A percentile compares a stretch with the other conserved stretches of the same genome.
These are phyloP conservation scores for Actinostola sp. DNA, from an alignment of 92 coral and sea anemone genomes.

Conservation along the genomic window DNA sequence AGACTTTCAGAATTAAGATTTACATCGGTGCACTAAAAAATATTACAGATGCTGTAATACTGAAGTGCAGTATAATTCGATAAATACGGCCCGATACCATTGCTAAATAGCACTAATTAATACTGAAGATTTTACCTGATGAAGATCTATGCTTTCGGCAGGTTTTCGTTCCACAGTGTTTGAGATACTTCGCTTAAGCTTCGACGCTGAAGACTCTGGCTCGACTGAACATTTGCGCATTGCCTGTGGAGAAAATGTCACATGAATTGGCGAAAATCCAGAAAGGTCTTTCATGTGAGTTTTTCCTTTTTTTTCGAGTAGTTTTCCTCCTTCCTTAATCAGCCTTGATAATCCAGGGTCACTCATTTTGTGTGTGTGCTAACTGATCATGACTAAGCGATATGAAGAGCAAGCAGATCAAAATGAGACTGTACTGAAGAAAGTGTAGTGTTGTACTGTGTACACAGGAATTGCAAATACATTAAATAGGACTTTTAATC, in stretches of 20 bases:
- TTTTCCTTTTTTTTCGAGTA: neutral
- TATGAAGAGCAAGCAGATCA: neutral
- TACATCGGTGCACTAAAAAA: too few relatives aligned
- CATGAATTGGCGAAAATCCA: slow-evolving; percentile 3
- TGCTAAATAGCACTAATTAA: neutral
- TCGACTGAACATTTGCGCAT: slow-evolving; percentile 7
- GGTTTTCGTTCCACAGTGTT: slow-evolving; percentile 54
- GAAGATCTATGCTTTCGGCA: slow-evolving; percentile 19
- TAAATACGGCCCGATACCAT: neutral
- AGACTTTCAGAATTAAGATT: too few relatives aligned
- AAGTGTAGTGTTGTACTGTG: neutral
- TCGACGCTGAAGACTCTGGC: slow-evolving; percentile 20
- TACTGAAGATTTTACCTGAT: slow-evolving; percentile 26
- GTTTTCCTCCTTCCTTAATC: neutral
- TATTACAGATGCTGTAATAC: too few relatives aligned
- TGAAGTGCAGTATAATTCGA: neutral
- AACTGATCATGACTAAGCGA: too few relatives aligned
- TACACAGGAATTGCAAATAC: neutral
- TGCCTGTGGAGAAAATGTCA: slow-evolving; percentile 24
- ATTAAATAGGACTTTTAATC: neutral
- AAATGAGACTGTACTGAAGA: too few relatives aligned
- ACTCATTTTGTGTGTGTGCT: too few relatives aligned
- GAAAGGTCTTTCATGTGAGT: neutral
- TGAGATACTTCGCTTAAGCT: slow-evolving; percentile 49
- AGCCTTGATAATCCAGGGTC: neutral